Conservation (phyloP, 2,888 invertebrate species). For the Palloptera scutellata region DNA sequence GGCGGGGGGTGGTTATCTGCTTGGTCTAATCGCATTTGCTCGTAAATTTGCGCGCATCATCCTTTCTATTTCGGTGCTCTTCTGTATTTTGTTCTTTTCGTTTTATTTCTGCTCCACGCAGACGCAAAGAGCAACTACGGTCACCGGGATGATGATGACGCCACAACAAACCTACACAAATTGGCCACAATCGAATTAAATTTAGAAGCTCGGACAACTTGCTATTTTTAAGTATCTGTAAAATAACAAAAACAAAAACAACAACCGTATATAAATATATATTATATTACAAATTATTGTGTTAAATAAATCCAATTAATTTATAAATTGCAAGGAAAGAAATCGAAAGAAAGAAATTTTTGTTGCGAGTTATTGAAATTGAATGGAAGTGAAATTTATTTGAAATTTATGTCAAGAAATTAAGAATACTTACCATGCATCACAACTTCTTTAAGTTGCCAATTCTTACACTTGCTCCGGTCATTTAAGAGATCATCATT, state of each 20-base stretch:
- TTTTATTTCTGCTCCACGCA: slow-evolving; percentile 50
- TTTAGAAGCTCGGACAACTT: neutral
- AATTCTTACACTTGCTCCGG: too few species aligned
- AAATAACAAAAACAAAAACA: too few species aligned
- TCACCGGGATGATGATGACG: slow-evolving; percentile 18
- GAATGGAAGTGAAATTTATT: too few species aligned
- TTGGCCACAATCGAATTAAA: neutral
- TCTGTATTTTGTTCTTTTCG: slow-evolving; percentile 53
- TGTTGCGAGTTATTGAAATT: neutral
- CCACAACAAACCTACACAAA: slow-evolving; percentile 3
- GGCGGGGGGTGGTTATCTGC: slow-evolving; percentile 53
- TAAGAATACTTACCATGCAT: too few species aligned
- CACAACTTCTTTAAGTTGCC: too few species aligned
- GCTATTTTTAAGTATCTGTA: neutral
- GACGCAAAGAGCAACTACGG: slow-evolving; percentile 20
- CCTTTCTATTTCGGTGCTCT: slow-evolving; percentile 52
- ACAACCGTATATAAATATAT: slow-evolving; percentile 16
- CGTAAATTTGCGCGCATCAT: slow-evolving; percentile 55
- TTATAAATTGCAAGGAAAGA: neutral
- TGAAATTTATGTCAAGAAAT: too few species aligned
- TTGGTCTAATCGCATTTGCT: slow-evolving; percentile 57
- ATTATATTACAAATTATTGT: neutral
- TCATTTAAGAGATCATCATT: too few species aligned
- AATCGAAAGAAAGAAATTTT: neutral
- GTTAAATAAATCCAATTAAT: neutral